Conservation (phyloP, 2,797 vertebrate species). For the Peromyscus aztecus region DNA sequence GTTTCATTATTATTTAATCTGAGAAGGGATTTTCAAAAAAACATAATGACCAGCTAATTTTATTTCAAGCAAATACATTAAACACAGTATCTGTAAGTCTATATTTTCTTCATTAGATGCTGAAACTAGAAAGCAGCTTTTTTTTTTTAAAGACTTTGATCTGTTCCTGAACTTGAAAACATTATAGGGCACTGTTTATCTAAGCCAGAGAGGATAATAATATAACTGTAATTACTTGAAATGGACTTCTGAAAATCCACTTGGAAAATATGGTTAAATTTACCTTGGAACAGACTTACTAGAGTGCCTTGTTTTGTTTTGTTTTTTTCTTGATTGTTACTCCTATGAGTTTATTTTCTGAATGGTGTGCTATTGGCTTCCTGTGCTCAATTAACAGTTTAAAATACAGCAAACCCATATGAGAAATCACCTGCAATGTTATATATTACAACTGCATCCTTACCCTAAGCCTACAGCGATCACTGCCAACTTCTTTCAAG, state of each 20-base stretch:
- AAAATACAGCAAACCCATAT: slow-evolving; percentile 60
- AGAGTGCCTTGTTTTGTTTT: slow-evolving; percentile 12
- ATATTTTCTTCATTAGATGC: slow-evolving; percentile 61
- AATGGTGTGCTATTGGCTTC: slow-evolving; percentile 59
- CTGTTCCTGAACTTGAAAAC: slow-evolving; percentile 68
- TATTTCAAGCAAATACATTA: slow-evolving; percentile 68
- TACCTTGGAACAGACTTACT: slow-evolving; percentile 62
- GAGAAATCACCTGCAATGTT: slow-evolving; percentile 54
- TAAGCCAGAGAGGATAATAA: slow-evolving; percentile 67
- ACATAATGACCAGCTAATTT: slow-evolving; percentile 41
- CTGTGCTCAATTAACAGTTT: slow-evolving; percentile 39
- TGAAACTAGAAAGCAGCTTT: slow-evolving; percentile 32
- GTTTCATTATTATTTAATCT: not conserved
- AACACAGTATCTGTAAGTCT: slow-evolving; percentile 45
- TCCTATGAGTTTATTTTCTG: slow-evolving; percentile 61
- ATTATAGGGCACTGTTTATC: slow-evolving; percentile 30
- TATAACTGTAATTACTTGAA: slow-evolving; percentile 52
- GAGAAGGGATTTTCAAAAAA: slow-evolving; percentile 58
- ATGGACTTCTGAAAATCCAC: slow-evolving; percentile 54
- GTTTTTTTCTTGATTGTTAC: slow-evolving; percentile 45
- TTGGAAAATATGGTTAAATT: slow-evolving; percentile 58
- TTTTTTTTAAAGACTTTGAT: slow-evolving; percentile 45
- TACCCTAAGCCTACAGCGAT: slow-evolving; percentile 64
- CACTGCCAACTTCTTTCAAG: slow-evolving; percentile 78
- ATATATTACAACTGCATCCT: slow-evolving; percentile 58